Evolutionary conservation across 1,140 invertebrate genomes (phyloP).

Genomic region (Cherax destructor): DNA sequence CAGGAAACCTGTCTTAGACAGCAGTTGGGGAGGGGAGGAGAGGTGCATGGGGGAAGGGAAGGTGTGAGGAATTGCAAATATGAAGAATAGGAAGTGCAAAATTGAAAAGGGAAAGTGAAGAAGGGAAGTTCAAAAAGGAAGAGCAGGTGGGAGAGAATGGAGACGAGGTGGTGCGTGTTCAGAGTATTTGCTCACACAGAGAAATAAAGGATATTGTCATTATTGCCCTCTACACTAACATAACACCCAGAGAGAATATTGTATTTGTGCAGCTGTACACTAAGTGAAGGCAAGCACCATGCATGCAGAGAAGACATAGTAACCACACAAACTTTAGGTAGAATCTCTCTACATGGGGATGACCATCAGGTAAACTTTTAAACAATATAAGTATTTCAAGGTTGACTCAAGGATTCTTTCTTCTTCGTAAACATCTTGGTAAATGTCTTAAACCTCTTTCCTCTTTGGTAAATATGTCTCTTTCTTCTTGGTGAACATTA

Average conservation of each 20-base stretch:
- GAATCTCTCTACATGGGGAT: background rate
- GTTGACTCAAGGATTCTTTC: background rate
- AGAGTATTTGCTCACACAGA: background rate
- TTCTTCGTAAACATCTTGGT: background rate
- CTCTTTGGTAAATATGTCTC: too few species aligned
- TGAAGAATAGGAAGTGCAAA: background rate
- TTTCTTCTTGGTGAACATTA: background rate
- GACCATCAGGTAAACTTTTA: background rate
- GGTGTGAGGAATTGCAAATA: too few species aligned
- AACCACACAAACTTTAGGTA: background rate
- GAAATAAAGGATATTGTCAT: conserved; percentile 47
- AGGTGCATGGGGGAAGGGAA: too few species aligned
- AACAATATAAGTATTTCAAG: background rate
- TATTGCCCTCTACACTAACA: conserved; percentile 64
- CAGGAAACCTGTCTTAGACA: too few species aligned
- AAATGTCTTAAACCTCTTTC: background rate
- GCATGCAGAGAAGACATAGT: conserved; percentile 36
- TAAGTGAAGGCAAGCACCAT: conserved; percentile 6
- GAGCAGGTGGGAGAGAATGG: too few species aligned
- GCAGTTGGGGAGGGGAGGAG: too few species aligned
- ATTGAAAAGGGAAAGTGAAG: background rate
- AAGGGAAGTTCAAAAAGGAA: background rate
- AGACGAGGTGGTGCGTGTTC: background rate
- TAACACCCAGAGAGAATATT: conserved; percentile 24
- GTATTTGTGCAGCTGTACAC: conserved; percentile 21